Percentiles rank a stretch among this genome's conserved stretches.
Evolutionary conservation across 2,888 invertebrate genomes (phyloP).

Genomic region (Ptilodon capucinus): DNA sequence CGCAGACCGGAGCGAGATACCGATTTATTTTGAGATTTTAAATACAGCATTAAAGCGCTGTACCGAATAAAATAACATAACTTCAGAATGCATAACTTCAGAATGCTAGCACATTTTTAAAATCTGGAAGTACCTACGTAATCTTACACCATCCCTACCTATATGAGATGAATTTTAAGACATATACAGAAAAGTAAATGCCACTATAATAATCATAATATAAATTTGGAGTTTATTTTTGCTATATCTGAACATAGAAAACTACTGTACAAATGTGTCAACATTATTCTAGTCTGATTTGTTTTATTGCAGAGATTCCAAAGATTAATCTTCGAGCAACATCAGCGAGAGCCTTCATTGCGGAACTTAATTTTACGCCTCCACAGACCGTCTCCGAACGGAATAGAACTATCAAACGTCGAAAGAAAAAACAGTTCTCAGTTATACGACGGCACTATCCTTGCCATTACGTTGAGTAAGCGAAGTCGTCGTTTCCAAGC

Average conservation of each 20-base stretch:
- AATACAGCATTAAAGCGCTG: too few relatives aligned
- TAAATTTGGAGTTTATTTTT: too few relatives aligned
- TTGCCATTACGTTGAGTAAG: slow-evolving; percentile 48
- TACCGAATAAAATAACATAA: too few relatives aligned
- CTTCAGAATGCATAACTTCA: slow-evolving; percentile 29
- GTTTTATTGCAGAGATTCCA: slow-evolving; percentile 16
- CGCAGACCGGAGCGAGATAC: slow-evolving; percentile 35
- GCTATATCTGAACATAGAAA: slow-evolving; percentile 26
- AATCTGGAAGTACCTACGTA: too few relatives aligned
- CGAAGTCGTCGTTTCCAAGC: slow-evolving; percentile 46
- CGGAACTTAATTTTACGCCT: slow-evolving; percentile 21
- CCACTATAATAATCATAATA: background rate
- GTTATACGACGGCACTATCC: slow-evolving; percentile 30
- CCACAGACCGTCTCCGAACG: slow-evolving; percentile 11
- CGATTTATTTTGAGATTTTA: slow-evolving; percentile 40
- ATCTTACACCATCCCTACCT: too few relatives aligned
- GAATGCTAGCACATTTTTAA: too few relatives aligned
- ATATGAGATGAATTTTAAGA: too few relatives aligned
- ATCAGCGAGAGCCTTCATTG: slow-evolving; percentile 14
- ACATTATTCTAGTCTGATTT: slow-evolving; percentile 28
- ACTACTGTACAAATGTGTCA: slow-evolving; percentile 41
- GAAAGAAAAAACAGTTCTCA: slow-evolving; percentile 29
- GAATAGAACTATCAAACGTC: slow-evolving; percentile 31
- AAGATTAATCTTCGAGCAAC: slow-evolving; percentile 11
- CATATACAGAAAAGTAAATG: too few relatives aligned